Evolutionary conservation across 2,797 vertebrate genomes (phyloP).

Genomic region (Hyperoplus immaculatus): DNA sequence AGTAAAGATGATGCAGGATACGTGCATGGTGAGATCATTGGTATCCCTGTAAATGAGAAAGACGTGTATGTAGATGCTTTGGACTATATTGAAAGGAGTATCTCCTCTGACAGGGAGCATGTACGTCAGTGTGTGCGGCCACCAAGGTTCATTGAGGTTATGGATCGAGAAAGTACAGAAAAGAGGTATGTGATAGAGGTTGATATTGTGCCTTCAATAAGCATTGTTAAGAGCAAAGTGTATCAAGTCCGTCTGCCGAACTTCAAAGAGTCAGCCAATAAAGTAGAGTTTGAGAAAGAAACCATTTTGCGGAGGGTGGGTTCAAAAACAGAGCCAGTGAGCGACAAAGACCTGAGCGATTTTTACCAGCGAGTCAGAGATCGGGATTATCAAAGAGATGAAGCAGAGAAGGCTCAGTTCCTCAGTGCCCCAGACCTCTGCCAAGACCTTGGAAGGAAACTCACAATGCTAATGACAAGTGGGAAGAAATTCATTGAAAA

Average conservation of each 20-base stretch:
- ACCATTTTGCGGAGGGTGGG: constrained; percentile 81
- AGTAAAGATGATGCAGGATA: constrained; percentile 72
- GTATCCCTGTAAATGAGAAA: constrained; percentile 79
- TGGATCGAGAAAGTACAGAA: constrained; percentile 74
- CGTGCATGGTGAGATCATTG: constrained; percentile 87
- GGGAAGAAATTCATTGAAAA: constrained; percentile 88
- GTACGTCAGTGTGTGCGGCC: constrained; percentile 85
- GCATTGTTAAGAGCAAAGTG: constrained; percentile 74
- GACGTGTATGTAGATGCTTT: constrained; percentile 86
- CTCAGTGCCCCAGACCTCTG: constrained; percentile 40
- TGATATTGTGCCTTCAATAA: constrained; percentile 83
- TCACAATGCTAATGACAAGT: constrained; percentile 80
- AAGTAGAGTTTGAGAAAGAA: constrained; percentile 80
- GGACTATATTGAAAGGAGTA: constrained; percentile 84
- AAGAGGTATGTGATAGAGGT: constrained; percentile 87
- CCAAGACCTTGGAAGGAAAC: constrained; percentile 86
- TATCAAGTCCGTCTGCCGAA: constrained; percentile 86
- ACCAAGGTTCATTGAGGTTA: constrained; percentile 88
- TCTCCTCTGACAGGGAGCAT: constrained; percentile 71
- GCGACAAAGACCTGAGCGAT: constrained; percentile 59
- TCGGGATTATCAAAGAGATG: constrained; percentile 83
- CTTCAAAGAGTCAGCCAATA: constrained; percentile 81
- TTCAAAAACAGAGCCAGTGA: constrained; percentile 84
- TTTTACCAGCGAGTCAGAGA: constrained; percentile 78
- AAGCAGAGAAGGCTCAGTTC: constrained; percentile 76